Evolutionary conservation across 1,140 invertebrate species (phyloP).

Genomic region (Callitettix versicolor): DNA sequence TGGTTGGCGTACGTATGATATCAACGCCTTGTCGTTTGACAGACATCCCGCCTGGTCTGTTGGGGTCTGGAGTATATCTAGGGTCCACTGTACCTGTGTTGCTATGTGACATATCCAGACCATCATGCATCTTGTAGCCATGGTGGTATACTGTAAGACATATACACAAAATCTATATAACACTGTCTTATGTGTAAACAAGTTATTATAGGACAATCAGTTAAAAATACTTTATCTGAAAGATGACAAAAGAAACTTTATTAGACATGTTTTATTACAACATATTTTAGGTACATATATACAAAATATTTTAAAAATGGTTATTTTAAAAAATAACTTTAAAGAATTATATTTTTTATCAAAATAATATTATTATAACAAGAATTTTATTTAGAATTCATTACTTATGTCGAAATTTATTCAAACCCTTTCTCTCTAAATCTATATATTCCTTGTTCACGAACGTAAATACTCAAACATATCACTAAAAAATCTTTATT

Average conservation of each 20-base stretch:
- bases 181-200: not conserved
- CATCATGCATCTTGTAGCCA: slow-evolving; percentile 26
- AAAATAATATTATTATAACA: no score
- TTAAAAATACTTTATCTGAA: not conserved
- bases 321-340: no score
- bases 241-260: not conserved
- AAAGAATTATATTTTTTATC: no score
- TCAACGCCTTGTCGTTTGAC: slow-evolving; percentile 47
- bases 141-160: slow-evolving; percentile 26
- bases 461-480: no score
- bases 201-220: not conserved
- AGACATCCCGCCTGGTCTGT: slow-evolving; percentile 43
- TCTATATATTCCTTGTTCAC: no score
- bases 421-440: no score
- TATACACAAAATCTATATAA: not conserved
- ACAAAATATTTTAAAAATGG: no score
- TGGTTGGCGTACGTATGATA: slow-evolving; percentile 55
- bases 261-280: no score
- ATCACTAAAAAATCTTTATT: no score
- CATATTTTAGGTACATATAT: no score
- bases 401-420: no score
- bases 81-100: slow-evolving; percentile 38
- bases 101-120: slow-evolving; percentile 15
- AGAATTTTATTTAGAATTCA: no score
- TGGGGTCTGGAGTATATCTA: slow-evolving; percentile 66